phyloP scores from a whole-genome alignment of 2,113 vertebrate genomes.

The Cyprinus carpio region DNA sequence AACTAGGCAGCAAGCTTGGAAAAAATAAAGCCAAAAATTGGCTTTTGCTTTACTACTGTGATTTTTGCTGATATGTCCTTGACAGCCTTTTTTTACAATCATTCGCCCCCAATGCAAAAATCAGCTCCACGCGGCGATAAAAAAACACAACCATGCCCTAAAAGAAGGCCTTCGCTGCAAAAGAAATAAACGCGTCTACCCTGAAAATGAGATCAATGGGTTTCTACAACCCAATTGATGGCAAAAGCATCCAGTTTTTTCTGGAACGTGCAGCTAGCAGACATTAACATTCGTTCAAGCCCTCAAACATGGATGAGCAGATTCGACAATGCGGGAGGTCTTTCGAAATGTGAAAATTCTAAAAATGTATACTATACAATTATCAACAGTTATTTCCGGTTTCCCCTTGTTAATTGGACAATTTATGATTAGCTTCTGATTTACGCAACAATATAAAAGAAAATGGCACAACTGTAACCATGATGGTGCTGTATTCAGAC shows the following conservation, averaged over 20 bases:
- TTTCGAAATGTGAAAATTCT: background rate
- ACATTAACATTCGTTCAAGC: background rate
- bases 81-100: background rate
- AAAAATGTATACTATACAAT: background rate
- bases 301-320: constrained; percentile 24
- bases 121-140: constrained; percentile 2
- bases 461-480: background rate
- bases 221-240: constrained; percentile 16
- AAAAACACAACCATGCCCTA: constrained; percentile 22
- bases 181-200: constrained; percentile 47
- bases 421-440: background rate
- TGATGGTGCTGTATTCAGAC: background rate
- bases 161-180: background rate
- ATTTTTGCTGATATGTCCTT: background rate
- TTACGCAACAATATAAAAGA: background rate
- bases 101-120: background rate
- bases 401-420: background rate
- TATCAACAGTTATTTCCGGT: background rate
- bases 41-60: background rate
- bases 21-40: constrained; percentile 8
- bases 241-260: constrained; percentile 27
- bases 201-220: constrained; percentile 64
- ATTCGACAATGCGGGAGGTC: background rate
- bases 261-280: background rate
- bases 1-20: background rate